Evolutionary conservation across 2,888 invertebrate genomes (phyloP).

Genomic region (Apamea sordens): DNA sequence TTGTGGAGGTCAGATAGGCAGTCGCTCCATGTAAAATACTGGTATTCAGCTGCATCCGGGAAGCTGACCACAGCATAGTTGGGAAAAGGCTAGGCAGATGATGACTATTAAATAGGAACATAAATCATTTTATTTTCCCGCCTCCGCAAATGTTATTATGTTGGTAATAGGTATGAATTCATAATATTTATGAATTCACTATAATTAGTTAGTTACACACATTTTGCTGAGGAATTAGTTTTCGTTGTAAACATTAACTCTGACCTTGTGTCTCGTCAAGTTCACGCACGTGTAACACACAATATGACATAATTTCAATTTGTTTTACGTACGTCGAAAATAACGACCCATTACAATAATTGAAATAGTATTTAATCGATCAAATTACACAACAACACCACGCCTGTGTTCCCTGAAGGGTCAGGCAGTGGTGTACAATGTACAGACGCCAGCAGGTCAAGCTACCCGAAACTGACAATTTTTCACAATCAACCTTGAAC

Average conservation of each 20-base stretch:
- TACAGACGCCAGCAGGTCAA: too few relatives aligned
- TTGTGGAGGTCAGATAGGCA: too few relatives aligned
- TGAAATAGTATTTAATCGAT: not conserved
- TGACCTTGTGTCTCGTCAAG: conserved; percentile 35
- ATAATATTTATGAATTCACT: not conserved
- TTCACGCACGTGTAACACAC: conserved; percentile 32
- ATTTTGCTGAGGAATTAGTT: conserved; percentile 7
- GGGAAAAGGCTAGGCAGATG: too few relatives aligned
- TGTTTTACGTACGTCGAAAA: conserved; percentile 15
- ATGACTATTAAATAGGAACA: not conserved
- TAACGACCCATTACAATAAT: not conserved
- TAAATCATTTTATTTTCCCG: not conserved
- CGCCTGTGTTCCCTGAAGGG: too few relatives aligned
- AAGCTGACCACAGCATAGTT: too few relatives aligned
- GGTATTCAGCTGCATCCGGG: too few relatives aligned
- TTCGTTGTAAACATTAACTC: conserved; percentile 27
- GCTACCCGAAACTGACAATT: too few relatives aligned
- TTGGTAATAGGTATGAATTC: not conserved
- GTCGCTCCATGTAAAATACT: too few relatives aligned
- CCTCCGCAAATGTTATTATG: conserved; percentile 3
- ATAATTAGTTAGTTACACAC: not conserved
- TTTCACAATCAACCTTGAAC: too few relatives aligned
- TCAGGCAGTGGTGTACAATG: too few relatives aligned
- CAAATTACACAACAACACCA: not conserved
- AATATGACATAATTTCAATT: conserved; percentile 32